Base-by-base conservation (phyloP, 2,113 vertebrate genomes). In the Notechis scutatus region DNA sequence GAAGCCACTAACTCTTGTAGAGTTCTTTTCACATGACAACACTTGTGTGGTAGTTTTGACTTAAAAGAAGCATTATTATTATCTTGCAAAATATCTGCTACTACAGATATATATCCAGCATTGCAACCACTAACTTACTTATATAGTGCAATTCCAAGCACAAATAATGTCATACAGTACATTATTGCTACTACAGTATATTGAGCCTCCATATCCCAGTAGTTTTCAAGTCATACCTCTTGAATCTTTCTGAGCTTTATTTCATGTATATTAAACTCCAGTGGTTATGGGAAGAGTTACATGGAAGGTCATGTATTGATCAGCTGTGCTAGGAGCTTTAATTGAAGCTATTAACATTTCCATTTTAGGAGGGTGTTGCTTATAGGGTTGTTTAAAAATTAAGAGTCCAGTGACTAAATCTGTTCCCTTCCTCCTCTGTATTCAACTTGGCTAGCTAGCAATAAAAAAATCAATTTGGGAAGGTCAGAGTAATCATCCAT, bases 381-480 rank as follows among this genome's bases (percentile, higher is more conserved):
- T 87, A 24, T 87, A 34, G 23, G 89, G 0, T 61, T 54, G 47
- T 90, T 90, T 92, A 86, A 87, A 87, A 93, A 69, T 87, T n/a
- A 56, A 88, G 88, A 52, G 34, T 90, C 56, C 23, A n/a, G n/a
- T 89, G 52, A 52, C 23, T 74, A 64, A 23, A 52, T 29, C 74
- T 86, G 29, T 1, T 87, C 55, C 50, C 14, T 85, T 18, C 24
- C 39, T 57, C n/a, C 88, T 89, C 57, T 90, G 88, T 47, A 87
- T 93, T 90, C 74, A 42, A 23, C 29, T 54, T 90, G 34, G 56
- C 89, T 64, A 90, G 45, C 89, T 29, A 54, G 56, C 89, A 90
- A 93, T 90, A 93, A 93, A 93, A 93, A 93, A 85, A 93, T 93
- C 74, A 93, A 93, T 93, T 93, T 87, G 39, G 81, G 92, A 90